Conservation (phyloP, 2,113 vertebrate species). For the Callopanchax toddi region DNA sequence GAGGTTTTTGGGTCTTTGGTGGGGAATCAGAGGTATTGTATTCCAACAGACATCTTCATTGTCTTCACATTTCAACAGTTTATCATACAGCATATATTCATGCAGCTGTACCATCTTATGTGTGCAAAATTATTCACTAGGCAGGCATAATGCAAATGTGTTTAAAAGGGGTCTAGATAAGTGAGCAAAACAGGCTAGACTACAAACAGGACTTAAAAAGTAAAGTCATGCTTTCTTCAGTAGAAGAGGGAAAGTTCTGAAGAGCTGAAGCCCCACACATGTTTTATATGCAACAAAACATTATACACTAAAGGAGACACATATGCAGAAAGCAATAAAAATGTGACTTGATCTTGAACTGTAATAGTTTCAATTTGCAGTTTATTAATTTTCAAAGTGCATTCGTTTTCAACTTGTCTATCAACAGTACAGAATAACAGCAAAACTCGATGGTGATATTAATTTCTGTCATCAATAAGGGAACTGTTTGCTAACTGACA, state of each 20-base stretch:
- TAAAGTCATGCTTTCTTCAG: not conserved
- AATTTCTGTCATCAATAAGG: not conserved
- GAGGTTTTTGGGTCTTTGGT: too few relatives aligned
- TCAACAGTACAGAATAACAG: not conserved
- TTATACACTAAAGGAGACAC: not conserved
- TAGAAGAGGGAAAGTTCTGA: too few relatives aligned
- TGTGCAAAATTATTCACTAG: not conserved
- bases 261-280: not conserved
- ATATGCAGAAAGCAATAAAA: not conserved
- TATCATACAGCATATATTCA: not conserved
- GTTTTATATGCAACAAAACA: not conserved
- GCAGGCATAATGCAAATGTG: not conserved
- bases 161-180: not conserved
- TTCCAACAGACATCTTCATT: too few relatives aligned
- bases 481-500: conserved; percentile 7
- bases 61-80: too few relatives aligned
- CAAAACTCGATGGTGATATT: not conserved
- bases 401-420: not conserved
- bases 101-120: not conserved
- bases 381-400: not conserved
- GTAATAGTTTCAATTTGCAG: not conserved
- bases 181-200: not conserved
- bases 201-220: not conserved
- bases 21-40: too few relatives aligned
- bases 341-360: not conserved